Evolutionary conservation across 1,140 invertebrate species (phyloP), one percentile per base, ranked within the genome.

Genomic region (Ceratina calcarata): DNA sequence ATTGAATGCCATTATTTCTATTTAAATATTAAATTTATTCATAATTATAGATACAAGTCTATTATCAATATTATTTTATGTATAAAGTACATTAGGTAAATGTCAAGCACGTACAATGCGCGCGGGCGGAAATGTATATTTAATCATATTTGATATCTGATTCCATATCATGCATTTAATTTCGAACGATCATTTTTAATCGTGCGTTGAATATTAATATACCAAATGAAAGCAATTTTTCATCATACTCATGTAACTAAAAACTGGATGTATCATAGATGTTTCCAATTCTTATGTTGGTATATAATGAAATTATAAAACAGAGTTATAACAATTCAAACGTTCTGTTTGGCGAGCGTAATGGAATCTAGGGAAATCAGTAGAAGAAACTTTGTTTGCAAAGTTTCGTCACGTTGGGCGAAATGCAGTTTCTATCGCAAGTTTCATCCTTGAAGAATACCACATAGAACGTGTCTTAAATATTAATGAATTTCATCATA

Each of bases 371-470:
- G 51, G 69, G 69, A 79, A 82, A 82, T 73, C 55, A 82, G 64
- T 16, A 18, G 69, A 45, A 57, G 80, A 79, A 82, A 82, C 76
- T 82, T 82, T 45, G 66, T 68, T 61, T 55, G 53, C 32, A 58
- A 68, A 79, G 76, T 82, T 82, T 67, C 55, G 76, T 67, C 62
- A 79, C 73, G 69, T 82, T 82, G n/a, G 62, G 70, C 22, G 51
- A 77, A 81, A 61, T 24, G 37, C 60, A 68, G 67, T 78, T 81
- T 70, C 79, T 65, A 77, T 81, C 51, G 51, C 60, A 27, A 78
- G 66, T 81, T 71, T 64, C 75, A 71, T 24, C 27, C 62, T 71
- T 16, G 61, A 51, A 55, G 75, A 65, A 71, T 55, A 78, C 60
- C 61, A 80, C 72, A 68, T 68, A 60, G 53, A 70, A 66, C 68